These are phyloP conservation scores for Pyrochroa serraticornis DNA, from an alignment of 2,888 invertebrate species.

Conservation along the genomic window DNA sequence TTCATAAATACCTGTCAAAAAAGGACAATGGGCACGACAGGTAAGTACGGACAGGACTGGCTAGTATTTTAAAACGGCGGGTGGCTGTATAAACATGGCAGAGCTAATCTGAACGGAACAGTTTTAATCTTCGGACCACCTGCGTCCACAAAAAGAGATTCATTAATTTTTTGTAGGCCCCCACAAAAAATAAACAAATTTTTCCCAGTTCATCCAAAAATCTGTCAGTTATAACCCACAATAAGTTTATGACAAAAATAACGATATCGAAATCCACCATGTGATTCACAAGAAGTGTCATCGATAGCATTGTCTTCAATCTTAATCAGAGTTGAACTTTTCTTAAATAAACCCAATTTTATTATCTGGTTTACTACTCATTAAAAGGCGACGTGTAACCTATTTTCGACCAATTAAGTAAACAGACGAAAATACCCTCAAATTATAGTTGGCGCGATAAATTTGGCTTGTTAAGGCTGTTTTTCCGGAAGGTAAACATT, in stretches of 20 bases:
- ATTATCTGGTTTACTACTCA: constrained; percentile 15
- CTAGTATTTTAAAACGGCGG: constrained; percentile 35
- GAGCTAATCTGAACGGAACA: constrained; percentile 17
- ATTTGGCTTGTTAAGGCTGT: background rate
- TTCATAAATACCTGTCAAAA: constrained; percentile 38
- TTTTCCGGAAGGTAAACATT: background rate
- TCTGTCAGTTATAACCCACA: too few species aligned
- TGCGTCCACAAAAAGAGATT: constrained; percentile 9
- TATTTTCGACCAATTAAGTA: constrained; percentile 15
- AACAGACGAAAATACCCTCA: constrained; percentile 16
- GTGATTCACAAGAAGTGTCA: too few species aligned
- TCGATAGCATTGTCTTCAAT: too few species aligned
- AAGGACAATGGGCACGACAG: constrained; percentile 29
- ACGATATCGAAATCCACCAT: too few species aligned
- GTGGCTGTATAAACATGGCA: constrained; percentile 35
- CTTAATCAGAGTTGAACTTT: background rate
- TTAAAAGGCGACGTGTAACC: constrained; percentile 15
- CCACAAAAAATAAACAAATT: background rate
- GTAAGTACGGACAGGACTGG: constrained; percentile 12
- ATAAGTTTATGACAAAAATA: too few species aligned
- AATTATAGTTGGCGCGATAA: background rate
- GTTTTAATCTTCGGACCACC: constrained; percentile 19
- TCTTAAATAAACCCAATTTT: constrained; percentile 20
- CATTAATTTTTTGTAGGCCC: background rate
- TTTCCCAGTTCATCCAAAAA: background rate